These are phyloP conservation scores for Hylaeus volcanicus DNA, from an alignment of 1,140 invertebrate species.

Conservation along the genomic window DNA sequence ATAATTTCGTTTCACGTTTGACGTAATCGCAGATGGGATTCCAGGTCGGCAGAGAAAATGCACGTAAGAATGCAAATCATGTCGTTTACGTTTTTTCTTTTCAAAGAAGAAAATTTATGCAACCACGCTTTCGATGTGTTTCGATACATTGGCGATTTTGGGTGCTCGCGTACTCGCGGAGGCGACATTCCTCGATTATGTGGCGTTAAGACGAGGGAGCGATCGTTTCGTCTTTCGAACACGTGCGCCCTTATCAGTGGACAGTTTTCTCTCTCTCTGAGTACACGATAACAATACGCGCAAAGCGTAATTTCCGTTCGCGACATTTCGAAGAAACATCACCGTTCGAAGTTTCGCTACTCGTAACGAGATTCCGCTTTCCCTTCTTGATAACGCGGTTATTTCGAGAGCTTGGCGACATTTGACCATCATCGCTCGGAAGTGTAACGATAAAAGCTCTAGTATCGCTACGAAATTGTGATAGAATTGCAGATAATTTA, in stretches of 20 bases:
- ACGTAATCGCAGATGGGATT: too few relatives aligned
- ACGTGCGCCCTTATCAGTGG: conserved; percentile 63
- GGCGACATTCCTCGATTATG: conserved; percentile 35
- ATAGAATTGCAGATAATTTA: too few relatives aligned
- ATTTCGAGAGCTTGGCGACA: not conserved
- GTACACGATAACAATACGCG: conserved; percentile 55
- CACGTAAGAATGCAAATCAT: too few relatives aligned
- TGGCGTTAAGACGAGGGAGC: conserved; percentile 35
- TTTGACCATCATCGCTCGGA: not conserved
- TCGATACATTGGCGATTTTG: conserved; percentile 10
- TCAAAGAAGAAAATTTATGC: not conserved
- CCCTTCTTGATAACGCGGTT: too few relatives aligned
- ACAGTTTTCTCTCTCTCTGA: conserved; percentile 55
- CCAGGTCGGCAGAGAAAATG: too few relatives aligned
- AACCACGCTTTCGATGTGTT: not conserved
- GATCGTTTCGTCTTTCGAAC: conserved; percentile 65
- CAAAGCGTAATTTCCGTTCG: conserved; percentile 54
- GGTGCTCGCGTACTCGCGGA: conserved; percentile 26
- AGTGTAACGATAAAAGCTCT: too few relatives aligned
- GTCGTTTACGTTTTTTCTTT: too few relatives aligned
- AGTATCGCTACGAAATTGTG: too few relatives aligned
- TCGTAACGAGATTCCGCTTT: not conserved
- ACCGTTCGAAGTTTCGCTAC: not conserved
- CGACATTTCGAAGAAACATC: conserved; percentile 34
- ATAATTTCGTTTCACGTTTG: too few relatives aligned